phyloP scores from a whole-genome alignment of 2,888 invertebrate genomes.

The Ormyrus nitidulus region DNA sequence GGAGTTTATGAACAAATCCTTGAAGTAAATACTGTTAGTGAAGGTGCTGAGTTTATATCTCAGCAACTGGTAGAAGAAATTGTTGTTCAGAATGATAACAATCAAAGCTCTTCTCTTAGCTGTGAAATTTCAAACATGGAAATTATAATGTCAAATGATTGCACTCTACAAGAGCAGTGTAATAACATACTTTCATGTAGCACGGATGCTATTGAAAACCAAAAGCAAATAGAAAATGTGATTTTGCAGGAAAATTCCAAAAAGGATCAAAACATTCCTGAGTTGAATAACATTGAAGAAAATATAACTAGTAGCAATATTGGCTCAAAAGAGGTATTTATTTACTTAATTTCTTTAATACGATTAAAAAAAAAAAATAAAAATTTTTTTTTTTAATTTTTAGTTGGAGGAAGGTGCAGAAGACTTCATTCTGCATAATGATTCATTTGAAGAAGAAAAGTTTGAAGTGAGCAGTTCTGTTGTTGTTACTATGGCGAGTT shows the following conservation, averaged over 20 bases:
- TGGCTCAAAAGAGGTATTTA: conserved; percentile 47
- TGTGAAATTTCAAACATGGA: conserved; percentile 48
- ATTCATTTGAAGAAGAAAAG: conserved; percentile 36
- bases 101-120: conserved; percentile 32
- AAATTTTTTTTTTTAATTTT: conserved; percentile 13
- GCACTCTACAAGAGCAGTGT: conserved; percentile 43
- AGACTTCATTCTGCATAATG: conserved; percentile 32
- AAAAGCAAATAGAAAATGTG: conserved; percentile 40
- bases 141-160: conserved; percentile 51
- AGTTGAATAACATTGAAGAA: conserved; percentile 39
- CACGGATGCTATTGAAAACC: conserved; percentile 24
- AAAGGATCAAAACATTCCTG: conserved; percentile 31
- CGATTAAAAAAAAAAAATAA: neutral
- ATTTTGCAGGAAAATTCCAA: conserved; percentile 28
- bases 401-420: conserved; percentile 31
- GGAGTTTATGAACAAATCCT: conserved; percentile 47
- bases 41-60: conserved; percentile 35
- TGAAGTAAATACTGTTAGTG: conserved; percentile 36
- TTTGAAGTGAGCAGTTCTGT: conserved; percentile 20
- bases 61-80: conserved; percentile 50
- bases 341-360: neutral
- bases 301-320: conserved; percentile 18
- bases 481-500: conserved; percentile 31
- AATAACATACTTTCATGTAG: conserved; percentile 24
- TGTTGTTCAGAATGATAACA: conserved; percentile 46